Evolutionary conservation across 2,888 invertebrate genomes (phyloP), one percentile per base, ranked within the genome.

Genomic region (Esperia sulphurella): DNA sequence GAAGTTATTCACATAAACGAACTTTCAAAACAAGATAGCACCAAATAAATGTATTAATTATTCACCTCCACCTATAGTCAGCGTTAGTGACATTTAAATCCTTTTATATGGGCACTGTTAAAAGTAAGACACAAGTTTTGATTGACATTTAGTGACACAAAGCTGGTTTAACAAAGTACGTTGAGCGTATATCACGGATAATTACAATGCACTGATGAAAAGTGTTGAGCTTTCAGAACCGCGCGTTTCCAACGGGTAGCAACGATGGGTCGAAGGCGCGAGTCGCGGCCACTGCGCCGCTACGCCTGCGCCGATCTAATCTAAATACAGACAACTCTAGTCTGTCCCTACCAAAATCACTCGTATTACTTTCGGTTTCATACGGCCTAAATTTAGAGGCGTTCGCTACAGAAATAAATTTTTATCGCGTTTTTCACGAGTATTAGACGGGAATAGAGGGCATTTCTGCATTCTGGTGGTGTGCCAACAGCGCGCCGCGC

Each of bases 341-440:
- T 59, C 79, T 75, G 74, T 75, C 78, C 68, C 78, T 73, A 82
- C 88, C 88, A 88, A 89, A 88, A 85, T 82, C 84, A 67, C 86
- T 78, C 81, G 83, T 82, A 85, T 85, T 78, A 86, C 85, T 88
- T 88, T 85, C 84, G 72, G 81, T 83, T 85, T 82, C 83, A 83
- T 86, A 83, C 86, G 83, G 79, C 86, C 88, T 88, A 89, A 86
- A 83, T 83, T 87, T 89, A 89, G 88, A 84, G 83, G 81, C 79
- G 85, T 82, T 83, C 71, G 78, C 79, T 78, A 80, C 85, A 77
- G 79, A 89, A 89, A 88, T 88, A 88, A 87, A 80, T 83, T 86
- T 86, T 87, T 88, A 87, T 21, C 84, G 83, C 83, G 84, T 85
- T 87, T 86, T 82, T 72, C 71, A 61, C 68, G 71, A 64, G 65